A percentile compares a stretch with the other conserved stretches of the same genome.
Conservation (phyloP, 2,113 vertebrate genomes). For the Indicator indicator region DNA sequence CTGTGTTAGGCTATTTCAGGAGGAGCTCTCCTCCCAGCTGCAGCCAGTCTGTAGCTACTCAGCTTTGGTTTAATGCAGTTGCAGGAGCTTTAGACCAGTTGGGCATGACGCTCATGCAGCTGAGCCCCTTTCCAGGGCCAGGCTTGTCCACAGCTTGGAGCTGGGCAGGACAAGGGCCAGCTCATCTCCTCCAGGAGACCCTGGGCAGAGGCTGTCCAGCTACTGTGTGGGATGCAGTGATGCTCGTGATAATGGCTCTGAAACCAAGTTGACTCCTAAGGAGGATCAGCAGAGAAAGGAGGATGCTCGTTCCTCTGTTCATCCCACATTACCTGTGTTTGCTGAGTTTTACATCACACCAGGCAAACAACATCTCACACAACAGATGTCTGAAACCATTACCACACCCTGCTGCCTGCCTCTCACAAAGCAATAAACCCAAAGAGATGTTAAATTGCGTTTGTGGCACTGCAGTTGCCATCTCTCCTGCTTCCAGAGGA, state of each 20-base stretch:
- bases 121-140: neutral
- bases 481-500: neutral
- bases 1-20: fast-evolving
- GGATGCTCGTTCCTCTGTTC: fast-evolving
- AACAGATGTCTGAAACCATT: neutral
- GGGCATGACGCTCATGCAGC: fast-evolving
- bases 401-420: neutral
- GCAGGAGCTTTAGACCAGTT: neutral
- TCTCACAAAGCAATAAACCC: neutral
- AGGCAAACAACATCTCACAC: neutral
- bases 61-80: neutral
- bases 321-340: neutral
- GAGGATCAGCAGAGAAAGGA: neutral
- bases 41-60: neutral
- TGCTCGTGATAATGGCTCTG: neutral
- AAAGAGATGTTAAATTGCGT: neutral
- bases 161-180: neutral
- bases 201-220: neutral
- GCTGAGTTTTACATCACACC: neutral
- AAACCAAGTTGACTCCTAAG: neutral
- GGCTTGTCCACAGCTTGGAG: neutral
- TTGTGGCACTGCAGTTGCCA: neutral
- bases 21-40: neutral
- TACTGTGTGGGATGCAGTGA: neutral
- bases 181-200: neutral